These are phyloP conservation scores for Cecropterus lyciades DNA, from an alignment of 1,140 invertebrate species.

Conservation along the genomic window DNA sequence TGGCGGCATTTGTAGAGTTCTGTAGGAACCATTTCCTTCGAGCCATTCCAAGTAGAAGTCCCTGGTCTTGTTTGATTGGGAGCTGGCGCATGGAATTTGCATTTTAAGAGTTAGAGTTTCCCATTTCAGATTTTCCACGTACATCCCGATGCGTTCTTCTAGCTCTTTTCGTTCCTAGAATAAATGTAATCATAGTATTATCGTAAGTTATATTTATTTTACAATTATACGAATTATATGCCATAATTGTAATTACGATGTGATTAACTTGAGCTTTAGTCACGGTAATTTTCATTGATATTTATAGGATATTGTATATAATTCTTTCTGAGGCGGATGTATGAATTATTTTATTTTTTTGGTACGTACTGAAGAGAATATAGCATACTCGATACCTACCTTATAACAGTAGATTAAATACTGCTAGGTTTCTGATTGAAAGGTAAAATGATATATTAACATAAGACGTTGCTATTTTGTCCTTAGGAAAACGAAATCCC, in stretches of 20 bases:
- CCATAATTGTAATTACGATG: background rate
- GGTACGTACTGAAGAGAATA: too few species aligned
- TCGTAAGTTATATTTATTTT: background rate
- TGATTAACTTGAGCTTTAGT: background rate
- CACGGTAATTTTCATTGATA: slow-evolving; percentile 3
- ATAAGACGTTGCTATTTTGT: too few species aligned
- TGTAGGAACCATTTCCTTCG: slow-evolving; percentile 63
- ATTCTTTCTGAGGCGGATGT: background rate
- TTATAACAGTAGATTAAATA: too few species aligned
- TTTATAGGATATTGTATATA: background rate
- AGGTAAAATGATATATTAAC: too few species aligned
- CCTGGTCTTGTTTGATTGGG: slow-evolving; percentile 51
- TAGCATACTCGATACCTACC: too few species aligned
- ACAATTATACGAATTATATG: background rate
- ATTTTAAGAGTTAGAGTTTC: slow-evolving; percentile 64
- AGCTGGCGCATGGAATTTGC: slow-evolving; percentile 64
- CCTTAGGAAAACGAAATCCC: too few species aligned
- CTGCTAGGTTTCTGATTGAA: too few species aligned
- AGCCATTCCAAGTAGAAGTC: slow-evolving; percentile 67
- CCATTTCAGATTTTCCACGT: slow-evolving; percentile 68
- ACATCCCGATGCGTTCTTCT: slow-evolving; percentile 57
- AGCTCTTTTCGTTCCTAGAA: slow-evolving; percentile 63
- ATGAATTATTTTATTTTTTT: too few species aligned
- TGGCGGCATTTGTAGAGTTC: slow-evolving; percentile 66
- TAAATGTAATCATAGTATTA: background rate